Base-by-base conservation (phyloP, 2,113 vertebrate species). In the Galemys pyrenaicus region DNA sequence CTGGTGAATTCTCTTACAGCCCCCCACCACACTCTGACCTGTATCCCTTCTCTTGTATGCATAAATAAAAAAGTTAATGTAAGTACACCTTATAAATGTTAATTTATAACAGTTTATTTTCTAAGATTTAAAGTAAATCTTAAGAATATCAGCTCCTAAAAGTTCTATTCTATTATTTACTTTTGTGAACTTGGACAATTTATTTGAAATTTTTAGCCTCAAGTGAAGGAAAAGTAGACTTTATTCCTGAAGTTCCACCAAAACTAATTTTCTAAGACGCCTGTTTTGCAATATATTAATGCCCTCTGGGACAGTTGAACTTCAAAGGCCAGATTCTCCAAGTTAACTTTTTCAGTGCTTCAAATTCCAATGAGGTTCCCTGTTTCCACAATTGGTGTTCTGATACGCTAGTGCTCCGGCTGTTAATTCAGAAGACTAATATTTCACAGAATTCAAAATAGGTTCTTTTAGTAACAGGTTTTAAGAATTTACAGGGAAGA, bases 201-300 rank as follows among this genome's bases (percentile, higher is more conserved):
- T 74, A 77, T 88, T 84, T 88, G 10, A 77, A 11, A 22, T 56
- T 93, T 3, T 56, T 49, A 32, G 28, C 17, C 15, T 93, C 9
- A 67, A 75, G 30, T 93, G 67, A 81, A 24, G 32, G 5, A 92
- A 77, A 94, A 62, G 26, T 89, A 41, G 37, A 83, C n/a, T 92
- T 28, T 88, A 71, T 64, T 84, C 37, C 35, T 75, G 68, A 81
- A 65, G 5, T 54, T 49, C 10, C 37, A 3, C 32, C 12, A 41
- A 81, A 75, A 86, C 49, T 75, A n/a, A 74, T 28, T 81, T 95
- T 81, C 30, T 32, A 32, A 12, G 8, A 37, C 37, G 4, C 16
- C 22, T 82, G 10, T 60, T 78, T 70, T 60, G 4, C 22, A 83
- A 35, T 44, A 37, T 49, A 78, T 75, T 77, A 75, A 75, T 54